Base-by-base conservation (phyloP, 2,797 vertebrate genomes). In the Chaetodon trifasciatus region DNA sequence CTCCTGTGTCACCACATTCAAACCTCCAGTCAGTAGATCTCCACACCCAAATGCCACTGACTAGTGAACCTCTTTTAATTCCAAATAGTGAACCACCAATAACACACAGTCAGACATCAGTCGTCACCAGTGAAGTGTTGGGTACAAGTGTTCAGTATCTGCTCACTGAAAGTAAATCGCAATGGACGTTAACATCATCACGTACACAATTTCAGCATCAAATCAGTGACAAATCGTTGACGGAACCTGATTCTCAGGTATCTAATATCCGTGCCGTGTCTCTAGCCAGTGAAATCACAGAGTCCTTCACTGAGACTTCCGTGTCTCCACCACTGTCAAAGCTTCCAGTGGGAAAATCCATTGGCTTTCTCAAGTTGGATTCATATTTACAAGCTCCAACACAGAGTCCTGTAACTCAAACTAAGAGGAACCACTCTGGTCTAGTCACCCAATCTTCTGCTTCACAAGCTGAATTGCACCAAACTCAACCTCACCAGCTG, bases 1-100 rank as follows among this genome's bases (percentile, higher is more conserved):
- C 87, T 32, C 91, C 89, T 2, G 75, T 88, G 44, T 50, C 88
- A 49, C 86, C 74, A 7, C 85, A 87, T 68, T 84, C 87, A 8
- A 75, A 88, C 68, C 78, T 88, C 65, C 85, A 78, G 52, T 70
- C 85, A 56, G 60, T 23, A 40, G 63, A 88, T 57, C 44, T 71
- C 39, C 46, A 84, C 65, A 60, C 52, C n/a, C 75, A 81, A 10
- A 47, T 24, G 52, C 56, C 69, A 61, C 39, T 39, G 39, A 85
- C 77, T 2, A 42, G n/a, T 35, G 47, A 61, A 19, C 40, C 83
- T 3, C 72, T 55, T 76, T 58, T 74, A 55, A 69, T 70, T 60
- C 70, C 84, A 74, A 56, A 75, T 12, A 66, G 13, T 39, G 78
- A 78, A 50, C 47, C 58, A 11, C 1, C 66, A 35, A 10, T 56